Conservation (phyloP, 2,888 invertebrate genomes). For the Ennomos quercinarius region DNA sequence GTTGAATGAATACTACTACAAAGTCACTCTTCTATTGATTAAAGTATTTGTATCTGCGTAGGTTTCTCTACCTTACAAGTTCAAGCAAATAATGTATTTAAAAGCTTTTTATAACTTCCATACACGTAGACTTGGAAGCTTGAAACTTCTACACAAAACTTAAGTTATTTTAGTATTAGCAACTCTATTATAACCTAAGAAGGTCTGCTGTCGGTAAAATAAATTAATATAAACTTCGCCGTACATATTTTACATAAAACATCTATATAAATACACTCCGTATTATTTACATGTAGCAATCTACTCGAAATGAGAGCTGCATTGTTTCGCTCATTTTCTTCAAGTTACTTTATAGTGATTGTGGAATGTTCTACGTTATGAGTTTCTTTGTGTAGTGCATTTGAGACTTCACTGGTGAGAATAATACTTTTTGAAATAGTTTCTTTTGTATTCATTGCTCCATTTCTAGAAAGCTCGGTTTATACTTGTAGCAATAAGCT, state of each 20-base stretch:
- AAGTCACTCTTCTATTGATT: neutral
- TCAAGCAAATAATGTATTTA: too few relatives aligned
- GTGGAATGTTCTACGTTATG: conserved; percentile 9
- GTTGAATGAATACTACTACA: neutral
- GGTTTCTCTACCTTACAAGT: too few relatives aligned
- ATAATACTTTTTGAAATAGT: conserved; percentile 15
- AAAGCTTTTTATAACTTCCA: too few relatives aligned
- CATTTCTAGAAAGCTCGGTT: conserved; percentile 29
- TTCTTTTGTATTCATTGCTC: conserved; percentile 27
- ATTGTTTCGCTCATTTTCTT: conserved; percentile 11
- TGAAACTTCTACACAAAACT: neutral
- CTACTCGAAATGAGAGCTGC: conserved; percentile 12
- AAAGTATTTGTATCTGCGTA: neutral
- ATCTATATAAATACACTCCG: neutral
- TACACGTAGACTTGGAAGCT: too few relatives aligned
- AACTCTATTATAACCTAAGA: neutral
- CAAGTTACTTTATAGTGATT: conserved; percentile 10
- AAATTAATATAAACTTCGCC: conserved; percentile 4
- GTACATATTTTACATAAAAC: conserved; percentile 10
- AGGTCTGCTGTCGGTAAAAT: neutral
- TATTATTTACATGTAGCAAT: conserved; percentile 13
- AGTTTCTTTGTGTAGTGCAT: conserved; percentile 15
- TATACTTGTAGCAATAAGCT: conserved; percentile 4
- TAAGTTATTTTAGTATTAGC: neutral
- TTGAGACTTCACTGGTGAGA: conserved; percentile 6